A percentile compares a stretch with the other conserved stretches of the same genome.
Conservation (phyloP, 2,113 vertebrate species). For the Scophthalmus maximus region DNA sequence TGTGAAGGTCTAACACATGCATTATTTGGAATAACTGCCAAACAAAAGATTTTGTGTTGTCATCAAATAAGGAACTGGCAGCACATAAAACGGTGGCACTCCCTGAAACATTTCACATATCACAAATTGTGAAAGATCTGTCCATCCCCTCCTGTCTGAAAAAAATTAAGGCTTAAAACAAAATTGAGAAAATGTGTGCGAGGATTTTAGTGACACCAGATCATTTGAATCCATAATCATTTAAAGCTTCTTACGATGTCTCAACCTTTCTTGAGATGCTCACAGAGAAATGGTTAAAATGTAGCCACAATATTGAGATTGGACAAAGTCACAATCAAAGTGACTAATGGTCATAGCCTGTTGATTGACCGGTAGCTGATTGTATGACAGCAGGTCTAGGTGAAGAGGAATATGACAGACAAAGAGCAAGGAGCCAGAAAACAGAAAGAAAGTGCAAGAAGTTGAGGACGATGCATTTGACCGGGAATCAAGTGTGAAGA, state of each 20-base stretch:
- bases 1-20: not conserved
- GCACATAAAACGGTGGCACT: conserved; percentile 9
- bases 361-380: conserved; percentile 53
- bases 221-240: conserved; percentile 2
- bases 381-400: conserved; percentile 56
- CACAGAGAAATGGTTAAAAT: not conserved
- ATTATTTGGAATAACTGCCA: conserved; percentile 3
- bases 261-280: conserved; percentile 23
- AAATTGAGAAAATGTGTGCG: not conserved
- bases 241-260: conserved; percentile 24
- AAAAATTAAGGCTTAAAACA: conserved; percentile 16
- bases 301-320: conserved; percentile 17
- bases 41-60: not conserved
- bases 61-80: conserved; percentile 25
- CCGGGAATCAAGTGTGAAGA: conserved; percentile 20
- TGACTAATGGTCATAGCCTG: conserved; percentile 20
- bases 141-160: conserved; percentile 17
- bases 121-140: not conserved
- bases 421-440: conserved; percentile 43
- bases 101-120: conserved; percentile 30
- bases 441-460: conserved; percentile 77
- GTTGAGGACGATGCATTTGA: conserved; percentile 41
- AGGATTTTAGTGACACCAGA: not conserved
- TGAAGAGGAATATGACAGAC: conserved; percentile 9
- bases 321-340: conserved; percentile 36